A percentile compares a stretch with the other conserved stretches of the same genome.
Evolutionary conservation across 2,797 vertebrate genomes (phyloP).

Genomic region (Forpus xanthops): DNA sequence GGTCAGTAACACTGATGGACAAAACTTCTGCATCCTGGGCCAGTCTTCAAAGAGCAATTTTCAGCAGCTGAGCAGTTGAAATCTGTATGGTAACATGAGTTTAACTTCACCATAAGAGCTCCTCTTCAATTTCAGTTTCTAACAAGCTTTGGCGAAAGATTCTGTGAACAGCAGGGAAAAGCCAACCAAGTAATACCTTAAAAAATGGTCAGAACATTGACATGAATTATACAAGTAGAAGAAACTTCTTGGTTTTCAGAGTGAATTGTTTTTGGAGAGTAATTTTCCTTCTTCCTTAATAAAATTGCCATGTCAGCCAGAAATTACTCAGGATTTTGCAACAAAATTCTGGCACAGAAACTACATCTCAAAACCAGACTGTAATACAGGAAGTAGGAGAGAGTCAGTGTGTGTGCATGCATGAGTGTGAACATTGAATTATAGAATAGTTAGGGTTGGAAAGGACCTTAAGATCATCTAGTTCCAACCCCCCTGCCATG

Average conservation of each 20-base stretch:
- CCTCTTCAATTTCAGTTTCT: not conserved
- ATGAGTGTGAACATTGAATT: not conserved
- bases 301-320: not conserved
- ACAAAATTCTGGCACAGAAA: not conserved
- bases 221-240: not conserved
- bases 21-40: not conserved
- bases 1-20: not conserved
- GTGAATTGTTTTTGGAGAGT: not conserved
- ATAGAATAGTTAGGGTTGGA: not conserved
- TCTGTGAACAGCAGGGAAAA: not conserved
- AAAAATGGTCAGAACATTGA: not conserved
- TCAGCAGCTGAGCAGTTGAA: not conserved
- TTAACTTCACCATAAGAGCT: not conserved
- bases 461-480: not conserved
- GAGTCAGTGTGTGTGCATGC: fast-evolving
- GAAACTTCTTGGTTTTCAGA: not conserved
- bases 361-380: not conserved
- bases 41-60: not conserved
- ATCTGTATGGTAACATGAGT: not conserved
- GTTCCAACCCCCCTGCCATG: too few relatives aligned
- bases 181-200: not conserved
- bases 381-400: not conserved
- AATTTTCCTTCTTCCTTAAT: not conserved
- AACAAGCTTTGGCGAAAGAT: not conserved
- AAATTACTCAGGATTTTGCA: not conserved